These are phyloP conservation scores for Noctua fimbriata DNA, from an alignment of 2,888 invertebrate species.

Conservation along the genomic window DNA sequence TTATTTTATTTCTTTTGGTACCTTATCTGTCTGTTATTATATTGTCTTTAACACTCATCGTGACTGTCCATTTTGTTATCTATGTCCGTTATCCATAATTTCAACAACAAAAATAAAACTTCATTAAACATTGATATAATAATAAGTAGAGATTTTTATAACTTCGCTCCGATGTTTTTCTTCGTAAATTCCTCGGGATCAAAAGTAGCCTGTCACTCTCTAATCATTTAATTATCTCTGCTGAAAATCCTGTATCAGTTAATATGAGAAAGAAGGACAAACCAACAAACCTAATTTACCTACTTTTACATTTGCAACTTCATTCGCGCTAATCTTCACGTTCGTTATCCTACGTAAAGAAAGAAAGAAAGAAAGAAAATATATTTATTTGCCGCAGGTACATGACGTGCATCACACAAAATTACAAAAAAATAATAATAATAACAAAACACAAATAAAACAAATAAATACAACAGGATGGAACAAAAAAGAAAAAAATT, in stretches of 20 bases:
- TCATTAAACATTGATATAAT: background rate
- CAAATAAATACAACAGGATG: too few species aligned
- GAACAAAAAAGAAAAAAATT: too few species aligned
- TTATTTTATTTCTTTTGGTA: background rate
- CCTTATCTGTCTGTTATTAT: background rate
- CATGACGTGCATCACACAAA: too few species aligned
- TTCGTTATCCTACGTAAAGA: too few species aligned
- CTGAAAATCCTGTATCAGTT: background rate
- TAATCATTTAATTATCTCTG: background rate
- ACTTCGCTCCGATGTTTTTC: background rate
- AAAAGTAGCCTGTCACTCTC: background rate
- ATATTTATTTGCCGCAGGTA: too few species aligned
- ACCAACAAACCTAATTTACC: background rate
- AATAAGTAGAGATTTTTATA: background rate
- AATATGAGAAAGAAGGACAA: background rate
- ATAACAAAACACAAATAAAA: too few species aligned
- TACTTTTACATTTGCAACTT: background rate
- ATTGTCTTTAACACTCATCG: background rate
- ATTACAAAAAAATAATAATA: too few species aligned
- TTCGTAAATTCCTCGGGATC: fast-evolving
- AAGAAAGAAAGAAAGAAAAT: too few species aligned
- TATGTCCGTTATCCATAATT: background rate
- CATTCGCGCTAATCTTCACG: too few species aligned
- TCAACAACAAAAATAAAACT: background rate
- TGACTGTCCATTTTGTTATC: slow-evolving; percentile 12